Evolutionary conservation across 2,113 vertebrate genomes (phyloP), one percentile per base, ranked within the genome.

Genomic region (Hippocampus guttulatus): DNA sequence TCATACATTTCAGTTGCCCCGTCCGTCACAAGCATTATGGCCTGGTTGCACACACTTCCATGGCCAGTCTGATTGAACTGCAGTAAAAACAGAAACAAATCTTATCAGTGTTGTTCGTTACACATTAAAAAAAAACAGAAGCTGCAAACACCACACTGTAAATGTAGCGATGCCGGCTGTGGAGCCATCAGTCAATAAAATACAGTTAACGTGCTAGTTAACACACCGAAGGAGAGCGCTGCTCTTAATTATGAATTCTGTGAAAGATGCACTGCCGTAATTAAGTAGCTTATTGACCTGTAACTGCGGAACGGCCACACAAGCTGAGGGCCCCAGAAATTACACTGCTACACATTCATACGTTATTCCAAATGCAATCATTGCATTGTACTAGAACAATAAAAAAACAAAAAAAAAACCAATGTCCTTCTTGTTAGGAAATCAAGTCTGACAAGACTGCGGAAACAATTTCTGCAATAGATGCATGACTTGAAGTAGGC

Each of bases 21-120:
- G 30, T 99, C 97, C 0, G 97, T 98, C 77, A 99, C 94, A 30
- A 99, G 87, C 97, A 99, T 99, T 81, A 99, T 97, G 68, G 97
- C 97, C 86, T 96, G 97, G 77, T 96, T 99, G 89, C 97, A 99
- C 78, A 95, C 91, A 64, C 97, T 99, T 51, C 97, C 97, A 81
- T 94, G 95, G 60, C 97, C 97, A 0, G 96, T 97, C 80, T 95
- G 94, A 86, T 98, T 99, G 85, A 98, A 98, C 97, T 99, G 83
- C 30, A 66, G 11, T 74, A 8, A 33, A 45, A 52, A 20, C 60
- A n/a, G 41, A 18, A 27, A 10, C 67, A 33, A 20, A 3, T 38
- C 33, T 75, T 23, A 63, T 5, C 16, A 3, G 10, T 23, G 18
- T 11, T 71, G 5, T 33, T 62, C 45, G 61, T 43, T 21, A 23